Conservation (phyloP, 1,140 invertebrate genomes). For the Muscidifurax raptorellus region DNA sequence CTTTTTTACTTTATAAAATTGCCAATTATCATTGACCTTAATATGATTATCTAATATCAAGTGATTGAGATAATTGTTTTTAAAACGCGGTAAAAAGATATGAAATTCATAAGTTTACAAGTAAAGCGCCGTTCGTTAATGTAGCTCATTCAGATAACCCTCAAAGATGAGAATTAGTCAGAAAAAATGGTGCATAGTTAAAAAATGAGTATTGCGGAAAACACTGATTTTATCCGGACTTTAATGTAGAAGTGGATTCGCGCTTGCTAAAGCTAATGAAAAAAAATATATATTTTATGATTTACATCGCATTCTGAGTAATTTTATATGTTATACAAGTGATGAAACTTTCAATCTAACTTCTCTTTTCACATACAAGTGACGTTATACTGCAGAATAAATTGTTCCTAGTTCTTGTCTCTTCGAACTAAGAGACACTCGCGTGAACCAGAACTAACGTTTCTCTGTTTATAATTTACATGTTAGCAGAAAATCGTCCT, state of each 20-base stretch:
- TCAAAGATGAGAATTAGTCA: not conserved
- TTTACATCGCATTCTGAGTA: not conserved
- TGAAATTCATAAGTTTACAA: not conserved
- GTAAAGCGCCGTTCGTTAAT: not conserved
- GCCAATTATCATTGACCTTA: too few species aligned
- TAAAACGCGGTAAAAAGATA: not conserved
- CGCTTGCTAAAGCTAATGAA: not conserved
- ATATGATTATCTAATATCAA: not conserved
- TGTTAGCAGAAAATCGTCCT: not conserved
- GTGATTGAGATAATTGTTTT: not conserved
- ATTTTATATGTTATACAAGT: not conserved
- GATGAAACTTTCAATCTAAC: not conserved
- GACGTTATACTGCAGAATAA: not conserved
- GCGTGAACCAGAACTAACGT: conserved; percentile 1
- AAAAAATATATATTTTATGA: not conserved
- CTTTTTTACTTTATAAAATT: too few species aligned
- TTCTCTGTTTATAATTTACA: conserved; percentile 16
- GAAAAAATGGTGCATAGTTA: not conserved
- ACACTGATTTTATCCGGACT: not conserved
- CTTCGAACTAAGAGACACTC: conserved; percentile 13
- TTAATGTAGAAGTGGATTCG: not conserved
- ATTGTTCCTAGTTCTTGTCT: conserved; percentile 45
- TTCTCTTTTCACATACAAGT: not conserved
- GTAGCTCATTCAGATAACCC: not conserved
- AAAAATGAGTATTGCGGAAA: not conserved